Evolutionary conservation across 2,113 vertebrate species (phyloP), one percentile per base, ranked within the genome.

Genomic region (Spea bombifrons): DNA sequence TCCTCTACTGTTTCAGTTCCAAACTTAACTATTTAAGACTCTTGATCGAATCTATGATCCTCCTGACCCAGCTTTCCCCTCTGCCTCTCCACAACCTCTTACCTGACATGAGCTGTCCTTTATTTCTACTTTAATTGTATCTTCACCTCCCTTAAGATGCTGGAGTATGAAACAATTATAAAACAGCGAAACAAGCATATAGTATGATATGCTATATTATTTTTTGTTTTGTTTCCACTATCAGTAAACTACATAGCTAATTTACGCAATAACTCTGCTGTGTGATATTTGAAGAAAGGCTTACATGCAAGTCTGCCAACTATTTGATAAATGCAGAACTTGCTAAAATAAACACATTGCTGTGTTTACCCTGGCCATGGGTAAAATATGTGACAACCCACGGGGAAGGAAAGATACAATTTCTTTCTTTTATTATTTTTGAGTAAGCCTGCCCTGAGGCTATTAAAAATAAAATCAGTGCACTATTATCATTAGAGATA

Each of bases 251-350:
- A 67, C 16, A 67, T 46, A 45, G 44, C 45, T 69, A 15, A 5
- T 69, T 5, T 49, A 69, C 57, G 70, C 47, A 73, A 73, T 79
- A n/a, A 65, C 59, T 73, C 49, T 47, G 48, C 69, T 79, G 70
- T 73, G 69, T 79, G 59, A 66, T 72, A 73, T 73, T 64, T 66
- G 30, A 80, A 74, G 55, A 61, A 67, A 68, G 78, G 48, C 73
- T 80, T 80, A 74, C 53, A 68, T 68, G 64, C 52, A 68, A 67
- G 78, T 74, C 55, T 78, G 30, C 68, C 71, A 83, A 45, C 10
- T 78, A 81, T 75, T 85, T 70, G 78, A 81, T 81, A 87, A 81
- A 82, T 73, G 71, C 61, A 82, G 55, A 83, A 77, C 74, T 50
- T 82, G 75, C 72, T 76, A 70, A 80, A 74, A 80, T 74, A 80